phyloP scores from a whole-genome alignment of 2,113 vertebrate genomes.

The Lanius collurio region DNA sequence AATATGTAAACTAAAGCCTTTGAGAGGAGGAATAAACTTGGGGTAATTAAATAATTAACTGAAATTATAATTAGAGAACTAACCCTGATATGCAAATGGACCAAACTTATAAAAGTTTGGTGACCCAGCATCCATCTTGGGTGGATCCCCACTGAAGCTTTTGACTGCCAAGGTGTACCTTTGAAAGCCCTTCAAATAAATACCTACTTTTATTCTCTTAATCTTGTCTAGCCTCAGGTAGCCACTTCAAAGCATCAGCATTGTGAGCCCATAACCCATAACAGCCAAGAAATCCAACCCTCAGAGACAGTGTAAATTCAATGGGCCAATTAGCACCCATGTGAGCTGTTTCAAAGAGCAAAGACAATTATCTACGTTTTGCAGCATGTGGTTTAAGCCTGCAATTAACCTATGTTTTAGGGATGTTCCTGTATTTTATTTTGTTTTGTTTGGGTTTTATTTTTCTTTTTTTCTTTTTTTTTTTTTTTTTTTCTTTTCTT shows the following conservation, averaged over 20 bases:
- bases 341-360: not conserved
- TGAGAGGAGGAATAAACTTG: not conserved
- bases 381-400: not conserved
- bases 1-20: not conserved
- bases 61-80: not conserved
- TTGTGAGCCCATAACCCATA: not conserved
- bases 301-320: not conserved
- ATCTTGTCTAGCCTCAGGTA: not conserved
- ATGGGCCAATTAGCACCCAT: not conserved
- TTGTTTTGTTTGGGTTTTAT: not conserved
- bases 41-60: not conserved
- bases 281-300: not conserved
- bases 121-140: not conserved
- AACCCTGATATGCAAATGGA: not conserved
- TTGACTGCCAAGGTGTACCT: not conserved
- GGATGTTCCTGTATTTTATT: not conserved
- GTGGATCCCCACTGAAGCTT: not conserved
- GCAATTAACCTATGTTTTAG: not conserved
- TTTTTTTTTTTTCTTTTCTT: rapidly evolving
- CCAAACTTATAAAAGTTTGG: not conserved
- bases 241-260: not conserved
- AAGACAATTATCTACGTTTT: not conserved
- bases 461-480: not conserved
- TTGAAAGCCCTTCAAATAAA: not conserved
- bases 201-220: not conserved